A percentile compares a stretch with the other conserved stretches of the same genome.
Evolutionary conservation across 2,113 vertebrate genomes (phyloP).

Genomic region (Hippolais icterina): DNA sequence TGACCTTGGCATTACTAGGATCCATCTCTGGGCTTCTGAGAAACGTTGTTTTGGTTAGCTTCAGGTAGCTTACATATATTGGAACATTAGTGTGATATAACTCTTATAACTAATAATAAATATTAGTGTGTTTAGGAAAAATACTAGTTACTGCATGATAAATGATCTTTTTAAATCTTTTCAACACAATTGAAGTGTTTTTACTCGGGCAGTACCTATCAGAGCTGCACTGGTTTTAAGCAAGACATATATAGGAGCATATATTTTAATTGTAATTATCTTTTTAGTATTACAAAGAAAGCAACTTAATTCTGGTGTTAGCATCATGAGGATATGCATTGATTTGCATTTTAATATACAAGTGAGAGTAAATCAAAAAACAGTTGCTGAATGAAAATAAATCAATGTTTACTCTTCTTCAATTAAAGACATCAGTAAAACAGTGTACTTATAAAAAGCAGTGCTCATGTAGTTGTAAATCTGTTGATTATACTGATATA

Average conservation of each 20-base stretch:
- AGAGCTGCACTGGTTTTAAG: not conserved
- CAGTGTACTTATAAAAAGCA: not conserved
- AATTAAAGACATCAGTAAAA: not conserved
- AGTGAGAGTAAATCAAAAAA: not conserved
- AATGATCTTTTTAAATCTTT: not conserved
- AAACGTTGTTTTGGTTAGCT: not conserved
- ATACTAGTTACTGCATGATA: not conserved
- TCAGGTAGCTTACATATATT: not conserved
- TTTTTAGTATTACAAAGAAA: not conserved
- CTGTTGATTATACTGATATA: not conserved
- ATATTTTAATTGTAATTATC: not conserved
- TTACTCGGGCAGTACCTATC: not conserved
- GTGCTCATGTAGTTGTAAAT: not conserved
- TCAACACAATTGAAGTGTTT: not conserved
- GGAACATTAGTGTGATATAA: not conserved
- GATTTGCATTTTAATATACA: not conserved
- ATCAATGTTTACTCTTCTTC: not conserved
- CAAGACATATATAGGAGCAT: not conserved
- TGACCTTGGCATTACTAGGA: not conserved
- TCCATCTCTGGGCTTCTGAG: not conserved
- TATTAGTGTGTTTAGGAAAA: not conserved
- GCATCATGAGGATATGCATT: not conserved
- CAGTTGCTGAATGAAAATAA: not conserved
- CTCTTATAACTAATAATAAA: not conserved
- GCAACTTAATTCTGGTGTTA: not conserved